A percentile compares a stretch with the other conserved stretches of the same genome.
These are phyloP conservation scores for Linnaemya vulpina DNA, from an alignment of 2,888 invertebrate genomes.

Conservation along the genomic window DNA sequence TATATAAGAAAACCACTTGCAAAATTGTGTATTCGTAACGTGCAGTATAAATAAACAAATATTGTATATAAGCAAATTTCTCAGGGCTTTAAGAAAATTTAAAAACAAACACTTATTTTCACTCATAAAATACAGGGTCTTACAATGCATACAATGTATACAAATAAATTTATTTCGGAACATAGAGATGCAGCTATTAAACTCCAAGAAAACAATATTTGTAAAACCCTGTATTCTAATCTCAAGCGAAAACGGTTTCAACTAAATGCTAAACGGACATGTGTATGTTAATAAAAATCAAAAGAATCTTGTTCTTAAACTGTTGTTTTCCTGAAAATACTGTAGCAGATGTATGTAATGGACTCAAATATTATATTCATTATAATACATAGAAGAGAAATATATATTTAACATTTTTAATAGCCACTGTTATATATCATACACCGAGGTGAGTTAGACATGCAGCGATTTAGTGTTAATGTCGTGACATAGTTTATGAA, in stretches of 20 bases:
- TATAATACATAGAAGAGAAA: too few species aligned
- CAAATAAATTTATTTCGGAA: too few species aligned
- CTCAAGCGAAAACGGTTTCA: conserved; percentile 24
- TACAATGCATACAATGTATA: too few species aligned
- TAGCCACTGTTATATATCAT: background rate
- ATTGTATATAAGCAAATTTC: background rate
- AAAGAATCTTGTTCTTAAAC: conserved; percentile 14
- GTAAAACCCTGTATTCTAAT: background rate
- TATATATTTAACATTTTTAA: background rate
- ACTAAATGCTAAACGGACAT: conserved; percentile 23
- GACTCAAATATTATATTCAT: too few species aligned
- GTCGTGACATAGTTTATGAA: conserved; percentile 70
- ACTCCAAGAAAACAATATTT: background rate
- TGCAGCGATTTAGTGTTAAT: conserved; percentile 64
- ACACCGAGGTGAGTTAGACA: background rate
- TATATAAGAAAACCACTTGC: conserved; percentile 17
- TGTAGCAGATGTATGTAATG: background rate
- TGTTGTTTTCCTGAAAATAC: background rate
- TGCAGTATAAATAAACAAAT: background rate
- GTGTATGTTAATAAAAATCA: conserved; percentile 9
- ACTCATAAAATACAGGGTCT: conserved; percentile 7
- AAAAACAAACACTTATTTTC: background rate
- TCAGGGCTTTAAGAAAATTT: conserved; percentile 16
- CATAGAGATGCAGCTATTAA: too few species aligned
- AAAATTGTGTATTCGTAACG: conserved; percentile 1